A percentile compares a stretch with the other conserved stretches of the same genome.
phyloP scores from a whole-genome alignment of 2,888 invertebrate species.

The Cerceris ruficornis region DNA sequence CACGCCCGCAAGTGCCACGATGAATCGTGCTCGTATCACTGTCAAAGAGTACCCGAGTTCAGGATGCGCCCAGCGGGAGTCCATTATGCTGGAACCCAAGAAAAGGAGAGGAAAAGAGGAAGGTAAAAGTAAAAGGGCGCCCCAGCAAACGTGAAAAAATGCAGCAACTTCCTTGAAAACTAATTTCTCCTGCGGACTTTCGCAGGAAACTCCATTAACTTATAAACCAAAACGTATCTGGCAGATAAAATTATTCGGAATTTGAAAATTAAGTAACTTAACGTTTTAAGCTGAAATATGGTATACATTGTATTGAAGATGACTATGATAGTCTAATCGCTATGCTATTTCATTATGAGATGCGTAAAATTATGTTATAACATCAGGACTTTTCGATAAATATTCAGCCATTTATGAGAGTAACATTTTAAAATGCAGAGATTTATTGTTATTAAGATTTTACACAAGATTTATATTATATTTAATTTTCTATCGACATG shows the following conservation, averaged over 20 bases:
- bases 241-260: slow-evolving; percentile 1
- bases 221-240: neutral
- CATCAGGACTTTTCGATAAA: no score
- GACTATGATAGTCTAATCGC: no score
- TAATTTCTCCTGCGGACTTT: slow-evolving; percentile 25
- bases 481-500: no score
- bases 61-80: slow-evolving; percentile 46
- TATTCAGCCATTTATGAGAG: no score
- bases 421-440: no score
- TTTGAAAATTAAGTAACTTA: neutral
- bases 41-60: neutral
- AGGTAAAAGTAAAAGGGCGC: neutral
- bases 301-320: no score
- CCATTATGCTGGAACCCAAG: slow-evolving; percentile 56
- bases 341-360: no score
- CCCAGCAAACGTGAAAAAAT: slow-evolving; percentile 48
- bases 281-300: neutral
- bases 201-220: slow-evolving; percentile 22
- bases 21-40: slow-evolving; percentile 18
- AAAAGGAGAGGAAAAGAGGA: slow-evolving; percentile 19
- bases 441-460: no score
- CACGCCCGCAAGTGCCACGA: slow-evolving; percentile 16
- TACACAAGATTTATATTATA: no score
- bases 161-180: slow-evolving; percentile 24
- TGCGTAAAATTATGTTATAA: no score